A percentile compares a stretch with the other conserved stretches of the same genome.
phyloP scores from a whole-genome alignment of 92 coral and sea anemone genomes.

The Siderastrea siderea region DNA sequence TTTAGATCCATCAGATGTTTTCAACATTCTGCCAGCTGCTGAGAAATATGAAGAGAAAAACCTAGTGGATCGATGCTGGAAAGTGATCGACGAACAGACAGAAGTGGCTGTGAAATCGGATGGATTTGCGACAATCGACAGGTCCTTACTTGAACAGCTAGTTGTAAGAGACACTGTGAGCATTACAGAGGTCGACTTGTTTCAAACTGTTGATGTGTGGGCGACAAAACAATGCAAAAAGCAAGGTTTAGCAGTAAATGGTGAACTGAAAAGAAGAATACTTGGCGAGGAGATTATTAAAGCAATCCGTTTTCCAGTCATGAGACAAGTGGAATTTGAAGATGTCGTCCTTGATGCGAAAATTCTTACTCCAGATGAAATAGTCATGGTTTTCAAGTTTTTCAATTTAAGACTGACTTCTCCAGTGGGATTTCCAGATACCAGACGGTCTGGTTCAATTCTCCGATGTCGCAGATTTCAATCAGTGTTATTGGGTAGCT shows the following conservation, averaged over 20 bases:
- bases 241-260: conserved; percentile 20
- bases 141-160: conserved; percentile 41
- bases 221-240: conserved; percentile 54
- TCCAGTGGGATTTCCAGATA: not conserved
- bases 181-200: conserved; percentile 73
- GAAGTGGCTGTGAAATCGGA: conserved; percentile 67
- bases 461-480: conserved; percentile 6
- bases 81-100: conserved; percentile 60
- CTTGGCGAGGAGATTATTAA: conserved; percentile 16
- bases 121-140: conserved; percentile 43
- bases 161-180: conserved; percentile 69
- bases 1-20: conserved; percentile 69
- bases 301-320: conserved; percentile 41
- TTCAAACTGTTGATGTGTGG: conserved; percentile 74
- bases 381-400: not conserved
- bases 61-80: conserved; percentile 74
- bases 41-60: conserved; percentile 65
- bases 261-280: conserved; percentile 15
- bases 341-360: conserved; percentile 17
- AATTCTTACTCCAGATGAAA: not conserved
- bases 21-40: conserved; percentile 62
- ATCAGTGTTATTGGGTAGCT: not conserved
- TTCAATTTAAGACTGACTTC: not conserved
- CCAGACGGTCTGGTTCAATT: not conserved
- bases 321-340: conserved; percentile 20